phyloP scores from a whole-genome alignment of 2,113 vertebrate species.

The Ptyas mucosa region DNA sequence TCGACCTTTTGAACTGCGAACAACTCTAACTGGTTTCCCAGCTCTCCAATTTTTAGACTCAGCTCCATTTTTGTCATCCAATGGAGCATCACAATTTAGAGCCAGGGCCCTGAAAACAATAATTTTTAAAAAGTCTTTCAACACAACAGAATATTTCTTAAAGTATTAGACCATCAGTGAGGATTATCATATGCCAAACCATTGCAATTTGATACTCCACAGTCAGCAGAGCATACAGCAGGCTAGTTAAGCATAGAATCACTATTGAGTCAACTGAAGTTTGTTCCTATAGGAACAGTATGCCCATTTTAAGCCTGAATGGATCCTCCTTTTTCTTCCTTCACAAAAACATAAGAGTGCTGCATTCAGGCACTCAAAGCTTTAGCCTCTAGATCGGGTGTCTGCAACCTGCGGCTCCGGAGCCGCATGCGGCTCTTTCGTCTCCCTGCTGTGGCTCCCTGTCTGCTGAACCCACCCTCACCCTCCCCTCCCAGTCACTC shows the following conservation, averaged over 20 bases:
- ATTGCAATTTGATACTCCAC: background rate
- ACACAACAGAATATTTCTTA: slow-evolving; percentile 43
- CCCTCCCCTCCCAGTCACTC: no score
- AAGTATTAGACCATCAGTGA: background rate
- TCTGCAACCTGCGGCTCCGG: no score
- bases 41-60: slow-evolving; percentile 97
- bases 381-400: background rate
- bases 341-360: background rate
- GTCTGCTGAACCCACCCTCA: no score
- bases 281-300: background rate
- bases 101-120: slow-evolving; percentile 85
- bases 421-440: no score
- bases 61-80: slow-evolving; percentile 97
- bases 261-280: no score
- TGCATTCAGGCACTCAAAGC: background rate
- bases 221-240: background rate
- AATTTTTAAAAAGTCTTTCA: slow-evolving; percentile 55
- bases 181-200: background rate
- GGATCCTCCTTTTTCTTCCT: background rate
- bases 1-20: slow-evolving; percentile 95
- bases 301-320: background rate
- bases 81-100: slow-evolving; percentile 93
- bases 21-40: slow-evolving; percentile 94
- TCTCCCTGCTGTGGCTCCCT: no score
- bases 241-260: background rate